Percentiles rank a stretch among this genome's conserved stretches.
These are phyloP conservation scores for Halichondria panicea DNA, from an alignment of 37 sponge, comb jelly and placozoan genomes.

Conservation along the genomic window DNA sequence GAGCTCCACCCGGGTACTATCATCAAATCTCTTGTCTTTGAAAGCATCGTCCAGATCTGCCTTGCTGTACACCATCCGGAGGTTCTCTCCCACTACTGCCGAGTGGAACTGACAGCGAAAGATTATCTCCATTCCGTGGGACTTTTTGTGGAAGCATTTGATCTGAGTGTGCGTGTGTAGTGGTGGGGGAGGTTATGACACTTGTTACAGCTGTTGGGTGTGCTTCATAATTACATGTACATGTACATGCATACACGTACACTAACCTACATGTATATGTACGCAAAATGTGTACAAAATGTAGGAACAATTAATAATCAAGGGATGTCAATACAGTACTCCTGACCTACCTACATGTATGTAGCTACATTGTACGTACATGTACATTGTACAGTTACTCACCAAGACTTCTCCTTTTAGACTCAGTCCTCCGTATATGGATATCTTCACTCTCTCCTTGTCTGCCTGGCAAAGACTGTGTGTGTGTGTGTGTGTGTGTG, in stretches of 20 bases:
- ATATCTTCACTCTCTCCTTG: conserved; percentile 65
- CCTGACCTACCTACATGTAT: neutral
- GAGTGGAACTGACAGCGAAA: conserved; percentile 94
- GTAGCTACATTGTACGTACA: too few species aligned
- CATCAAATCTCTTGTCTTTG: conserved; percentile 85
- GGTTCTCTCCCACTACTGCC: conserved; percentile 64
- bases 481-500: neutral
- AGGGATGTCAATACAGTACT: neutral
- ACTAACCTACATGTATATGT: neutral
- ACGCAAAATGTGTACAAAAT: neutral
- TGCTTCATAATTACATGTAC: neutral
- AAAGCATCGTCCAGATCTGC: conserved; percentile 91
- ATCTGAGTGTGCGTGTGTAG: conserved; percentile 25
- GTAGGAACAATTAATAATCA: neutral
- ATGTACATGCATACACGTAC: neutral
- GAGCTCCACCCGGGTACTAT: conserved; percentile 74
- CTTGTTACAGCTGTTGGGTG: neutral
- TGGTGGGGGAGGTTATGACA: too few species aligned
- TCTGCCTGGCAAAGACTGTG: conserved; percentile 50
- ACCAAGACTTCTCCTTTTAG: conserved; percentile 79
- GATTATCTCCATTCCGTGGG: conserved; percentile 72
- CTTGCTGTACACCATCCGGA: conserved; percentile 80
- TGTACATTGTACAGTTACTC: conserved; percentile 2
- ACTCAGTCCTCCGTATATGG: conserved; percentile 55
- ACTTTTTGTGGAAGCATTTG: conserved; percentile 91